phyloP scores from a whole-genome alignment of 2,888 invertebrate genomes.

The Chrysodeixis includens region DNA sequence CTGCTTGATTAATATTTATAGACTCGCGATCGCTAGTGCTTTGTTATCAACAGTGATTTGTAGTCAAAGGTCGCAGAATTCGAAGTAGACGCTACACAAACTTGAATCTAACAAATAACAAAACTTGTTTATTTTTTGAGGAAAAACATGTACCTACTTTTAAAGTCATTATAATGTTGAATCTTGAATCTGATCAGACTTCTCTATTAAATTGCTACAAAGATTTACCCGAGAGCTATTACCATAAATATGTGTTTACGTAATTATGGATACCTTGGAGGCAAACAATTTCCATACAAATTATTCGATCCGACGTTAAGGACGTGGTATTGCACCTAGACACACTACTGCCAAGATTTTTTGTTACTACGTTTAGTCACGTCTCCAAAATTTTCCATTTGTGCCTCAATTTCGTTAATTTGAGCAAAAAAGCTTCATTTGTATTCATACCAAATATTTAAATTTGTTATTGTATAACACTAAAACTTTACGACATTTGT shows the following conservation, averaged over 20 bases:
- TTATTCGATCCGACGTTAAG: slow-evolving; percentile 26
- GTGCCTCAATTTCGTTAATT: neutral
- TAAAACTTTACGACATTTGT: neutral
- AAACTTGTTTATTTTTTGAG: neutral
- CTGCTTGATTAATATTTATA: neutral
- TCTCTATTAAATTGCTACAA: slow-evolving; percentile 14
- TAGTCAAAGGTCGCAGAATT: slow-evolving; percentile 15
- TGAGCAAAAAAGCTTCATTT: neutral
- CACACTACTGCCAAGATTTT: slow-evolving; percentile 15
- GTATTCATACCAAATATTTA: neutral
- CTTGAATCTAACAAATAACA: slow-evolving; percentile 10
- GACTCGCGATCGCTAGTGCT: neutral
- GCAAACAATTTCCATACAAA: slow-evolving; percentile 47
- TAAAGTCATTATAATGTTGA: neutral
- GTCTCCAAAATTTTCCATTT: neutral
- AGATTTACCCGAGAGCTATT: slow-evolving; percentile 31
- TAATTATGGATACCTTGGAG: slow-evolving; percentile 33
- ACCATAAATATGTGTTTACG: slow-evolving; percentile 43
- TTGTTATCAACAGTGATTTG: slow-evolving; percentile 1
- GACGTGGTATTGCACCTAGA: slow-evolving; percentile 15
- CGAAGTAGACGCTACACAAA: slow-evolving; percentile 4
- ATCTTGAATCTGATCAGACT: slow-evolving; percentile 7
- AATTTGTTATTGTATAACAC: neutral
- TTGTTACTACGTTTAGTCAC: neutral
- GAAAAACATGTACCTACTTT: neutral